Evolutionary conservation across 92 coral and sea anemone genomes (phyloP), one percentile per base, ranked within the genome.

Genomic region (Siderastrea radians): DNA sequence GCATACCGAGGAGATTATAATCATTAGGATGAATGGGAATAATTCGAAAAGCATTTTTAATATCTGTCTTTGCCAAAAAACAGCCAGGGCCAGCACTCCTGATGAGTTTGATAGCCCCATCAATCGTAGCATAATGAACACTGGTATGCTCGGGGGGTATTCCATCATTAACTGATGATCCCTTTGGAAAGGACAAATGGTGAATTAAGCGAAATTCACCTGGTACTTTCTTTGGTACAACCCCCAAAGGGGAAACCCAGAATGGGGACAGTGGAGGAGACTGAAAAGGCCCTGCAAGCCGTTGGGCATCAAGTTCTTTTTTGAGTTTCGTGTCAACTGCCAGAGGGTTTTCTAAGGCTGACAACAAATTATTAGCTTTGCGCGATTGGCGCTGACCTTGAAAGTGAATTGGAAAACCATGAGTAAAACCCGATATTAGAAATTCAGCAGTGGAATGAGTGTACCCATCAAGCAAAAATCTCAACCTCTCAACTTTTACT

Each of bases 91-190:
- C 96, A 1, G 81, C 85, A 2, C 9, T 15, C 65, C 85, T 93
- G 4, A 90, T 72, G 4, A 80, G 80, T 2, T 55, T 9, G 70
- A 93, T 93, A 48, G 92, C 93, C 54, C 73, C 91, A 48, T 48
- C 81, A 7, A 86, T 81, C 1, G 91, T 89, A 43, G 93, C 90
- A 58, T 89, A 92, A 1, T 11, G 17, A 8, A 89, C 93, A 58
- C 58, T 73, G 48, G 91, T 74, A 61, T 90, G 73, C 47, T 76
- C 87, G 3, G 75, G 65, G 8, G 77, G 52, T 17, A 90, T 93
- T 68, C 96, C 92, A 63, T 90, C 96, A 79, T 93, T 93, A 26
- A 93, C 93, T 9, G 93, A 93, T 4, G 83, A 49, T 9, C 93
- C 91, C 13, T 75, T 58, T 2, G 95, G 95, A 86, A 69, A 90